A percentile compares a stretch with the other conserved stretches of the same genome.
Evolutionary conservation across 2,888 invertebrate genomes (phyloP).

Genomic region (Leucoma salicis): DNA sequence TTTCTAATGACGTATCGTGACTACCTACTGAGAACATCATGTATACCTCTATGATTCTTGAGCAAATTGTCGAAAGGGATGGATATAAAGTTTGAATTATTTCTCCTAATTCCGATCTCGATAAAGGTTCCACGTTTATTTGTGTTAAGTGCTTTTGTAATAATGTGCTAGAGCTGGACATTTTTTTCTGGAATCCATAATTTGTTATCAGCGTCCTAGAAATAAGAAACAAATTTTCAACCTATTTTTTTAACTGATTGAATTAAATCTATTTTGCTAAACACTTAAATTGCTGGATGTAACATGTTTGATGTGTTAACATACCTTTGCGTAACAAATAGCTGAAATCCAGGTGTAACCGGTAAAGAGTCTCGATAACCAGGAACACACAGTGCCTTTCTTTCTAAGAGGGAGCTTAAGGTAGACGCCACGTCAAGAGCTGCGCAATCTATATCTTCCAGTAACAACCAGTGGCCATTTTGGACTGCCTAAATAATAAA

Average conservation of each 20-base stretch:
- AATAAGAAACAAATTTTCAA: slow-evolving; percentile 21
- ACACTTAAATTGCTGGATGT: no score
- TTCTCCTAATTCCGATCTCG: slow-evolving; percentile 87
- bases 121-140: slow-evolving; percentile 90
- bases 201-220: slow-evolving; percentile 82
- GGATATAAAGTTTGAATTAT: slow-evolving; percentile 88
- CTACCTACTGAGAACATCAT: slow-evolving; percentile 89
- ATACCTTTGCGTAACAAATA: slow-evolving; percentile 94
- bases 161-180: slow-evolving; percentile 84
- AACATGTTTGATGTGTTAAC: no score
- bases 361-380: slow-evolving; percentile 92
- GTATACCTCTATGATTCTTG: slow-evolving; percentile 91
- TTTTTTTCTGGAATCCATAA: slow-evolving; percentile 84
- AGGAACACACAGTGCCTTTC: slow-evolving; percentile 90
- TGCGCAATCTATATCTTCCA: slow-evolving; percentile 98
- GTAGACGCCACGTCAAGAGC: slow-evolving; percentile 96
- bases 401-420: slow-evolving; percentile 92
- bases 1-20: slow-evolving; percentile 77
- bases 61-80: slow-evolving; percentile 86
- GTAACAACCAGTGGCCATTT: slow-evolving; percentile 93
- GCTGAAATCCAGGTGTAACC: slow-evolving; percentile 92
- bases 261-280: no score
- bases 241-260: no score
- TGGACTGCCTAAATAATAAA: slow-evolving; percentile 85
- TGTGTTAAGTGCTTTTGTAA: slow-evolving; percentile 92